Evolutionary conservation across 2,888 invertebrate species (phyloP).

Genomic region (Trisateles emortualis): DNA sequence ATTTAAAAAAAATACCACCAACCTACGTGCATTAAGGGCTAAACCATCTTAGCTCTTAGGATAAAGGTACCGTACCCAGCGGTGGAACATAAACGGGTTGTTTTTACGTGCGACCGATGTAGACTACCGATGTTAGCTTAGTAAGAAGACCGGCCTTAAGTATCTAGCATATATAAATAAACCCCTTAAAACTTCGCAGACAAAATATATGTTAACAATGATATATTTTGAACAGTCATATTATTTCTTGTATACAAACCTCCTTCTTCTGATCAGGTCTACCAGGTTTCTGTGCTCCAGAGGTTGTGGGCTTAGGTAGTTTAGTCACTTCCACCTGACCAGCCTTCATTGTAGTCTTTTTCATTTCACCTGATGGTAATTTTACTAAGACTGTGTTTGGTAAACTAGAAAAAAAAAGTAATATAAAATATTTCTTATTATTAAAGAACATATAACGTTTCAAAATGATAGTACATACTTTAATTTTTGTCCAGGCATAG

Average conservation of each 20-base stretch:
- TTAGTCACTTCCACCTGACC: slow-evolving; percentile 79
- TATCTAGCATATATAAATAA: too few relatives aligned
- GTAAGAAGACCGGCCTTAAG: too few relatives aligned
- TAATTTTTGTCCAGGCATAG: slow-evolving; percentile 73
- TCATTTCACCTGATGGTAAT: slow-evolving; percentile 78
- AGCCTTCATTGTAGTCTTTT: slow-evolving; percentile 72
- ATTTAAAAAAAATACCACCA: too few relatives aligned
- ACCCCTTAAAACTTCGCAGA: background rate
- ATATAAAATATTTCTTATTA: background rate
- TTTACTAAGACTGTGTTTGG: slow-evolving; percentile 82
- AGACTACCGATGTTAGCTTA: too few relatives aligned
- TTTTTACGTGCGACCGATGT: too few relatives aligned
- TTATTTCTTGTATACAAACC: slow-evolving; percentile 49
- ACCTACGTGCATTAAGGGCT: too few relatives aligned
- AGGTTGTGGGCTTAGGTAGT: slow-evolving; percentile 72
- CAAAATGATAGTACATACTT: slow-evolving; percentile 64
- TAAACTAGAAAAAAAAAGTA: slow-evolving; percentile 61
- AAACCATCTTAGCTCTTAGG: too few relatives aligned
- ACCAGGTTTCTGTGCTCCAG: slow-evolving; percentile 60
- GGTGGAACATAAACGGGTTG: too few relatives aligned
- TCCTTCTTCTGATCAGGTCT: slow-evolving; percentile 74
- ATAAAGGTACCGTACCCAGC: too few relatives aligned
- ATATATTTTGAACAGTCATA: background rate
- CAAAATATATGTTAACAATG: slow-evolving; percentile 3
- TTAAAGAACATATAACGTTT: background rate